Evolutionary conservation across 1,140 invertebrate species (phyloP).

Genomic region (Planococcus citri): DNA sequence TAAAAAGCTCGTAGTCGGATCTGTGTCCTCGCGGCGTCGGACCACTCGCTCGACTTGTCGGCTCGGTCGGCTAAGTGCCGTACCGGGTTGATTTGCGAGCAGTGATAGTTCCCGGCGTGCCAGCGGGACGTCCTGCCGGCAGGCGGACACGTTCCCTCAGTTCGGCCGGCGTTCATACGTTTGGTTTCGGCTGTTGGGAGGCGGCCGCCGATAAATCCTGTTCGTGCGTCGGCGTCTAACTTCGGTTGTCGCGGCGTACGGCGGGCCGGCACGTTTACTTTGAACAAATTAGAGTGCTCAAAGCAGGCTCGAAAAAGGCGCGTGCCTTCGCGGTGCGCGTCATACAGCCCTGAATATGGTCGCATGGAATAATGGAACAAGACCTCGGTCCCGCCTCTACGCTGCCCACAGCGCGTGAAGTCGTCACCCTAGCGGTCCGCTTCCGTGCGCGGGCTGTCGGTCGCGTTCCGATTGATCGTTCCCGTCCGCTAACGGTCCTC

Average conservation of each 20-base stretch:
- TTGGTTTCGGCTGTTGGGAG: too few relatives aligned
- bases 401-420: constrained; percentile 32
- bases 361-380: constrained; percentile 74
- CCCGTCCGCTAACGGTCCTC: too few relatives aligned
- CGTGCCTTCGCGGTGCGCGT: neutral
- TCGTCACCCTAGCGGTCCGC: constrained; percentile 26
- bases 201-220: constrained; percentile 31
- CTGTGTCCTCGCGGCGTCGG: constrained; percentile 47
- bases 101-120: constrained; percentile 39
- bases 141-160: constrained; percentile 31
- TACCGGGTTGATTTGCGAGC: constrained; percentile 48
- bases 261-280: constrained; percentile 54
- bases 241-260: constrained; percentile 48
- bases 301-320: constrained; percentile 49
- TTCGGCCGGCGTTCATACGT: constrained; percentile 34
- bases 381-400: too few relatives aligned
- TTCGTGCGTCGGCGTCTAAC: constrained; percentile 38
- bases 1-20: constrained; percentile 62
- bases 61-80: constrained; percentile 25
- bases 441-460: constrained; percentile 32
- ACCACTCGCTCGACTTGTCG: constrained; percentile 36
- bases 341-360: constrained; percentile 47
- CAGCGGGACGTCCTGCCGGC: too few relatives aligned
- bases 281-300: constrained; percentile 76
- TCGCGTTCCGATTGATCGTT: constrained; percentile 26